These are phyloP conservation scores for Zophobas atratus DNA, from an alignment of 1,140 invertebrate species.

Conservation along the genomic window DNA sequence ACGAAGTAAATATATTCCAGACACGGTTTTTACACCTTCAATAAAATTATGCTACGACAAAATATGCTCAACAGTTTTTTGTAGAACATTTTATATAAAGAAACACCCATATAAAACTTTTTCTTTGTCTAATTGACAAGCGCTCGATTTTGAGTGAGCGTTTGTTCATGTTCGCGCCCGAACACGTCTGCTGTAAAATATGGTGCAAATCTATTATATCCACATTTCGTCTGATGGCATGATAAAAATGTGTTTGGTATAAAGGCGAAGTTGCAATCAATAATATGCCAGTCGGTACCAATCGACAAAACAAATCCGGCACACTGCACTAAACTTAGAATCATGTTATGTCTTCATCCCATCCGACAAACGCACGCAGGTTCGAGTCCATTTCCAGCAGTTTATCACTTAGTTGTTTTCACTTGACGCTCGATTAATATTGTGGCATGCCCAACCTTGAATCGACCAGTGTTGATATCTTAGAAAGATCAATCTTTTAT, in stretches of 20 bases:
- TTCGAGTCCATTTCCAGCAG: slow-evolving; percentile 65
- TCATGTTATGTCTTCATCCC: slow-evolving; percentile 64
- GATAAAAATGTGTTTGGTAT: slow-evolving; percentile 32
- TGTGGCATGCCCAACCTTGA: slow-evolving; percentile 65
- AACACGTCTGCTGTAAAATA: slow-evolving; percentile 3
- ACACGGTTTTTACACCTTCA: too few relatives aligned
- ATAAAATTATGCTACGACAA: too few relatives aligned
- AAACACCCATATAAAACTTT: too few relatives aligned
- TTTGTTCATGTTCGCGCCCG: too few relatives aligned
- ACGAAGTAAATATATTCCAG: too few relatives aligned
- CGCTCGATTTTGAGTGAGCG: too few relatives aligned
- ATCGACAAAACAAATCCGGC: slow-evolving; percentile 49
- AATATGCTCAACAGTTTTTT: too few relatives aligned
- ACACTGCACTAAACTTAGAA: slow-evolving; percentile 58
- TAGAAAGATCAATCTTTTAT: slow-evolving; percentile 45
- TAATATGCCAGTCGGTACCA: slow-evolving; percentile 56
- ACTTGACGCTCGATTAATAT: slow-evolving; percentile 68
- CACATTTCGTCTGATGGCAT: slow-evolving; percentile 34
- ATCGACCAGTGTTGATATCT: slow-evolving; percentile 58
- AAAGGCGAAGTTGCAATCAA: slow-evolving; percentile 37
- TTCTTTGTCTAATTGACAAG: too few relatives aligned
- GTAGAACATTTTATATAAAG: too few relatives aligned
- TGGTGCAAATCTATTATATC: slow-evolving; percentile 30
- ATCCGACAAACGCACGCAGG: slow-evolving; percentile 62
- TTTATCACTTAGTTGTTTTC: slow-evolving; percentile 68